These are phyloP conservation scores for Andrena hattorfiana DNA, from an alignment of 2,888 invertebrate species.

Conservation along the genomic window DNA sequence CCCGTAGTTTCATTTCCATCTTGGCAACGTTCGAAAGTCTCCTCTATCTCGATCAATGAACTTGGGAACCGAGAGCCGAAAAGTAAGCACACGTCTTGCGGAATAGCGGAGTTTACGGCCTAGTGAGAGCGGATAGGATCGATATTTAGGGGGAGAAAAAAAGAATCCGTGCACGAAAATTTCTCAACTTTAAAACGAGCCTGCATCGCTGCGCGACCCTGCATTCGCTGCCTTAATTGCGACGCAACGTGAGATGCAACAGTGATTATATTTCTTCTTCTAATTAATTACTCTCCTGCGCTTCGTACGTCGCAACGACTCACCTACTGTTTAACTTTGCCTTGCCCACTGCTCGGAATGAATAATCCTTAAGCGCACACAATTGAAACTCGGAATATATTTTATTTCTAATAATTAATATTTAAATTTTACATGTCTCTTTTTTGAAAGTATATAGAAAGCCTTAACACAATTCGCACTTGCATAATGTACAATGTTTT, in stretches of 20 bases:
- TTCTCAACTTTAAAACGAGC: conserved; percentile 17
- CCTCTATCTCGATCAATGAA: conserved; percentile 64
- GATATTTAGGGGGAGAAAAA: conserved; percentile 56
- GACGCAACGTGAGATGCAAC: conserved; percentile 1
- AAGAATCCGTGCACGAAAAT: conserved; percentile 24
- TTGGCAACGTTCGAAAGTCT: conserved; percentile 50
- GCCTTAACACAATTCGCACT: too few species aligned
- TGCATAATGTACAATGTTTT: too few species aligned
- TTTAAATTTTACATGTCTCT: not conserved
- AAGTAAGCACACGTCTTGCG: conserved; percentile 60
- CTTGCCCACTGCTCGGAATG: too few species aligned
- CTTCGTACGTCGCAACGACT: not conserved
- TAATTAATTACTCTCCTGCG: conserved; percentile 15
- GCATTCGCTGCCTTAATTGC: not conserved
- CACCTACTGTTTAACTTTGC: conserved; percentile 3
- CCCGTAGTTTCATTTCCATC: conserved; percentile 60
- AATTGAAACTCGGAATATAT: not conserved
- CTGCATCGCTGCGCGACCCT: not conserved
- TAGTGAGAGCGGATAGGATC: conserved; percentile 59
- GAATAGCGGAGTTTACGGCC: conserved; percentile 61
- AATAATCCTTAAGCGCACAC: not conserved
- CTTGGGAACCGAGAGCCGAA: conserved; percentile 66
- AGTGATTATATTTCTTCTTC: not conserved
- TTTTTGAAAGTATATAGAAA: too few species aligned
- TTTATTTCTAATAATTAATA: not conserved